These are phyloP conservation scores for Uromys caudimaculatus DNA, from an alignment of 2,797 vertebrate genomes.

Conservation along the genomic window DNA sequence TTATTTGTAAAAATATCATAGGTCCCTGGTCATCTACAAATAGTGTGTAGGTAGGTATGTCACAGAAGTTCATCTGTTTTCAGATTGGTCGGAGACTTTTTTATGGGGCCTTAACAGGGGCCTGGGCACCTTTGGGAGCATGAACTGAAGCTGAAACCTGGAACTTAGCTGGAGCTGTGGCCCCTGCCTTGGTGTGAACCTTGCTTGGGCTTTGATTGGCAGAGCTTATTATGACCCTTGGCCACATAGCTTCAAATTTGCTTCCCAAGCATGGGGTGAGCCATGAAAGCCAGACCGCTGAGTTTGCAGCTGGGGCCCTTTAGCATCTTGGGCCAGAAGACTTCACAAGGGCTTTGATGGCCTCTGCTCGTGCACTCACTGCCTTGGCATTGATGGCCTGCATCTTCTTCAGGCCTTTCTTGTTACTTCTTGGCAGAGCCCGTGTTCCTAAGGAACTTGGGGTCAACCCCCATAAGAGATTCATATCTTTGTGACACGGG, in stretches of 20 bases:
- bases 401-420: background rate
- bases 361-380: background rate
- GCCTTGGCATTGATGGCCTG: background rate
- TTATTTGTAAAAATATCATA: background rate
- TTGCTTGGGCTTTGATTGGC: background rate
- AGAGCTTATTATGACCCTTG: background rate
- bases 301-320: background rate
- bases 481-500: background rate
- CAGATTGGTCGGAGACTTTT: background rate
- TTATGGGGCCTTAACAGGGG: background rate
- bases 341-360: background rate
- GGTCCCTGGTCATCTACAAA: background rate
- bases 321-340: background rate
- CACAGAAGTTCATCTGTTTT: background rate
- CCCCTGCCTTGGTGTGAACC: background rate
- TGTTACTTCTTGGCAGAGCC: background rate
- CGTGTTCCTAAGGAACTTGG: background rate
- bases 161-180: too few species aligned
- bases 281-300: background rate
- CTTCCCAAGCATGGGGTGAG: background rate
- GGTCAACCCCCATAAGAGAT: background rate
- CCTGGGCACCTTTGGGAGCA: background rate
- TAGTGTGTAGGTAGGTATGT: background rate
- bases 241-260: background rate
- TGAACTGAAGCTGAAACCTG: background rate